Conservation (phyloP, 1,140 invertebrate genomes). For the Triops longicaudatus region DNA sequence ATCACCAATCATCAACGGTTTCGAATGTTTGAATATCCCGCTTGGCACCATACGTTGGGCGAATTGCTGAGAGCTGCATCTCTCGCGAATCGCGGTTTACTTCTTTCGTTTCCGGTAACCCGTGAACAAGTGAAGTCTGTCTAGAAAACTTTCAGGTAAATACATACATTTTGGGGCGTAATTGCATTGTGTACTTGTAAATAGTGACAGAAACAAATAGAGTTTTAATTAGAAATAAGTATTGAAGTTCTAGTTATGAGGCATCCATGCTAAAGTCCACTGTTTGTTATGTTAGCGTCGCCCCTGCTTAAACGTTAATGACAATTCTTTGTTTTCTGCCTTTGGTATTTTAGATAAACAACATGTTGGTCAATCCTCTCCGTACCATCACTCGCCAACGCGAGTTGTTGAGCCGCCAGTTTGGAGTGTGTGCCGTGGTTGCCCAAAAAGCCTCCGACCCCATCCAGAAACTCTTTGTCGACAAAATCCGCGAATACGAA, state of each 20-base stretch:
- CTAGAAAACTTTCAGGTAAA: neutral
- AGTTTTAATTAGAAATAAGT: too few species aligned
- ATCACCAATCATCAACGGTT: too few species aligned
- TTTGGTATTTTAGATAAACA: neutral
- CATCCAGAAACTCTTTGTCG: conserved; percentile 85
- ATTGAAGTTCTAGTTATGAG: too few species aligned
- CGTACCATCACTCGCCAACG: conserved; percentile 16
- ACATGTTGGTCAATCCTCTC: conserved; percentile 1
- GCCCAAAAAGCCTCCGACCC: conserved; percentile 68
- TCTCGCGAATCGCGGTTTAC: neutral
- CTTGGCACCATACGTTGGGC: neutral
- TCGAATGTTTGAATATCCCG: too few species aligned
- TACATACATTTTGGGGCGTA: neutral
- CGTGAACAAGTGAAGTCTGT: neutral
- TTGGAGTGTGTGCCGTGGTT: conserved; percentile 33
- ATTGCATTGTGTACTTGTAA: too few species aligned
- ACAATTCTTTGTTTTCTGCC: neutral
- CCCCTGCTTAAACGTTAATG: neutral
- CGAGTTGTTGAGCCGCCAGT: conserved; percentile 18
- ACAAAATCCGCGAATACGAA: conserved; percentile 85
- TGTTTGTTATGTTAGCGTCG: too few species aligned
- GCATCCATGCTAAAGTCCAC: too few species aligned
- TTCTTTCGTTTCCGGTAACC: neutral
- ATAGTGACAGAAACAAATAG: too few species aligned
- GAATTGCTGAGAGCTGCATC: neutral